Percentiles rank a stretch among this genome's conserved stretches.
phyloP scores from a whole-genome alignment of 2,797 vertebrate species.

The Coregonus ussuriensis region DNA sequence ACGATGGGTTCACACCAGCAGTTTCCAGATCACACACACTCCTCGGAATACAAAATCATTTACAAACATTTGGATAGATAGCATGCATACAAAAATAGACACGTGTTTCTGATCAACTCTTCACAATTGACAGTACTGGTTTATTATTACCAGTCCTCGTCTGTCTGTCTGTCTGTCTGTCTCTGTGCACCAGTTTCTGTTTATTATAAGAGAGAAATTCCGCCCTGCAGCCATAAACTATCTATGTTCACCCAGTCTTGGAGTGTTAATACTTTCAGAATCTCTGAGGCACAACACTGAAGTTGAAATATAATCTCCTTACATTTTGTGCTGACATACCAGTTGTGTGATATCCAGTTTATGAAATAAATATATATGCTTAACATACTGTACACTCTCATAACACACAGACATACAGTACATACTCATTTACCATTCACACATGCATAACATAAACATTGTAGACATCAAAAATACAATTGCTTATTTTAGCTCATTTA shows the following conservation, averaged over 20 bases:
- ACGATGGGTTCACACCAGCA: slow-evolving; percentile 50
- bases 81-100: slow-evolving; percentile 88
- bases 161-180: slow-evolving; percentile 18
- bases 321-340: slow-evolving; percentile 58
- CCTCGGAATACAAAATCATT: slow-evolving; percentile 73
- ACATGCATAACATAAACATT: slow-evolving; percentile 68
- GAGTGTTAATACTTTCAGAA: slow-evolving; percentile 75
- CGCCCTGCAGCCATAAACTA: slow-evolving; percentile 45
- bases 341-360: slow-evolving; percentile 54
- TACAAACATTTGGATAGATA: slow-evolving; percentile 76
- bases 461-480: slow-evolving; percentile 60
- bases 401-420: slow-evolving; percentile 42
- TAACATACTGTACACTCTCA: slow-evolving; percentile 62
- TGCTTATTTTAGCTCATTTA: slow-evolving; percentile 30
- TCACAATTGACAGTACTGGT: slow-evolving; percentile 68
- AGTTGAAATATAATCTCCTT: slow-evolving; percentile 56
- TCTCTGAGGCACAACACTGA: slow-evolving; percentile 76
- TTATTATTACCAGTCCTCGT: slow-evolving; percentile 74
- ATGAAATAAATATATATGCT: slow-evolving; percentile 49
- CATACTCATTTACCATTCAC: slow-evolving; percentile 48
- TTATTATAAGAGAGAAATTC: slow-evolving; percentile 40
- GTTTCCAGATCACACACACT: slow-evolving; percentile 58
- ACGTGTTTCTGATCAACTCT: slow-evolving; percentile 70
- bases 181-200: slow-evolving; percentile 46
- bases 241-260: slow-evolving; percentile 30